phyloP scores from a whole-genome alignment of 2,888 invertebrate species.

The Cataglyphis rosenhaueri region DNA sequence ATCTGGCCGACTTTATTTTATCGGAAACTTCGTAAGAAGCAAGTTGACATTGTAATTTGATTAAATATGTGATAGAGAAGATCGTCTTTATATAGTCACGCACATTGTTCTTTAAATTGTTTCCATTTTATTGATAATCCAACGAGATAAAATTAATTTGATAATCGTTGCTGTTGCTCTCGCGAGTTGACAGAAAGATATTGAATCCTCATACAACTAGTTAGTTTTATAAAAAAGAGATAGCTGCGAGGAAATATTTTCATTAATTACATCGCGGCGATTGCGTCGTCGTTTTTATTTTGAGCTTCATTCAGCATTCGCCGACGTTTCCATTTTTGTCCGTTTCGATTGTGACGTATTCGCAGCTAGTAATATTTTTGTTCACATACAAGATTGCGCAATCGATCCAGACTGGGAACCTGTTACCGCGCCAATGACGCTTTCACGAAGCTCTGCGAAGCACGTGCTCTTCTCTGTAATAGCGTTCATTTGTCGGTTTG shows the following conservation, averaged over 20 bases:
- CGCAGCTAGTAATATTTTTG: slow-evolving; percentile 56
- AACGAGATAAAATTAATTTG: slow-evolving; percentile 1
- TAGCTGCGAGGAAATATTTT: slow-evolving; percentile 34
- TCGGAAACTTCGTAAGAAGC: background rate
- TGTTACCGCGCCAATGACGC: slow-evolving; percentile 59
- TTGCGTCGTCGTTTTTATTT: slow-evolving; percentile 39
- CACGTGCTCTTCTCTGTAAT: slow-evolving; percentile 5
- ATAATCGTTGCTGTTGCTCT: background rate
- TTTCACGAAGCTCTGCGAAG: slow-evolving; percentile 1
- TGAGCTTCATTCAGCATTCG: slow-evolving; percentile 29
- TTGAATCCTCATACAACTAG: slow-evolving; percentile 4
- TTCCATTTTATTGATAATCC: background rate
- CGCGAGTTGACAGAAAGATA: background rate
- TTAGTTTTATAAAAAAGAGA: background rate
- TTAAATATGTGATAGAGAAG: background rate
- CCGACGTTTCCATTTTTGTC: slow-evolving; percentile 43
- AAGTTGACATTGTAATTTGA: background rate
- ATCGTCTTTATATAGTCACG: background rate
- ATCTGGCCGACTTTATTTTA: slow-evolving; percentile 1
- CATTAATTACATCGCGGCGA: slow-evolving; percentile 40
- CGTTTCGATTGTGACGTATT: slow-evolving; percentile 47
- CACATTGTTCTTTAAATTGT: background rate
- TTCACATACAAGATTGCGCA: slow-evolving; percentile 51
- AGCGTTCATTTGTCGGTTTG: slow-evolving; percentile 7
- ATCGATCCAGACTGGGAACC: slow-evolving; percentile 62